Base-by-base conservation (phyloP, 1,140 invertebrate genomes). In the Plutomurus gul region DNA sequence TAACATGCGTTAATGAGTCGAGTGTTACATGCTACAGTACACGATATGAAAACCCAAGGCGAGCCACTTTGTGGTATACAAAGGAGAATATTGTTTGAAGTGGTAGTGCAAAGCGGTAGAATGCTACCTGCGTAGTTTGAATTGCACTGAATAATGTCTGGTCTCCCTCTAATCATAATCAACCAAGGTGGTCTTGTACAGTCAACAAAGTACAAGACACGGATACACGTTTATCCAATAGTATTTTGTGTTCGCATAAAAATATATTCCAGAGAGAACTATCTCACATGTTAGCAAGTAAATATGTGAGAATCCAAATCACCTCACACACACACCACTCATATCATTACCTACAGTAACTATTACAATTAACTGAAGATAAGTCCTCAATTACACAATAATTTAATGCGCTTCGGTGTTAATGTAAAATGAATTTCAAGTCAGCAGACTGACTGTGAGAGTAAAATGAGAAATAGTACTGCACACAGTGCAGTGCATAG, bases 1-100 rank as follows among this genome's bases (percentile, higher is more conserved):
- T 13, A 43, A 43, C 10, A 30, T 27, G 36, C n/a, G 46, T 49
- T 49, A 49, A 49, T 49, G 27, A 60, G 27, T 33, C 25, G 25
- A 49, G 7, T n/a, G 11, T 43, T 43, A 43, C 39, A 60, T 60
- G 51, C 25, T 60, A 18, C n/a, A n/a, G n/a, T n/a, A 60, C 30
- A 60, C 18, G 56, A n/a, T 65, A 30, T 65, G 36, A 65, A 65
- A 65, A 65, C 30, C 56, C 56, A 65, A 65, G 56, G 56, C 30
- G 18, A 65, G 25, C 56, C 56, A 65, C 56, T 65, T 33, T 65
- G 56, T 33, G 56, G 27, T 65, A 11, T 30, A 60, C 27, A 60
- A 60, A 11, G 11, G 36, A 65, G 13, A 13, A 33, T 33, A n/a
- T n/a, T 27, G 30, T 27, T 33, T 18, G 5, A 1, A 65, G 56